Evolutionary conservation across 2,113 vertebrate species (phyloP).

Genomic region (Dendropsophus ebraccatus): DNA sequence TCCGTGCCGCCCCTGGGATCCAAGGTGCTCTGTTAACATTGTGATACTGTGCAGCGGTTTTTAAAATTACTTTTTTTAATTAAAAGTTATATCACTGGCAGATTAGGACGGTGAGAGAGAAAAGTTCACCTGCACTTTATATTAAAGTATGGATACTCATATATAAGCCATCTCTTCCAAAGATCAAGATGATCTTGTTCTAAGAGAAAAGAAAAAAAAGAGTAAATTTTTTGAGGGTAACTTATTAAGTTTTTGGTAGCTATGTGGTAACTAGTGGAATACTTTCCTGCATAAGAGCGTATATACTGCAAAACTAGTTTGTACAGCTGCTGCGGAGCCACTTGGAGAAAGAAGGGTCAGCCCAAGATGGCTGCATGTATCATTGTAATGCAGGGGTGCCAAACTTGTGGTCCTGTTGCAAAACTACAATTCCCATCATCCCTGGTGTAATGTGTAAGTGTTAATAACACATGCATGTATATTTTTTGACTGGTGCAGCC

Average conservation of each 20-base stretch:
- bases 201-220: not conserved
- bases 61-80: slow-evolving; percentile 54
- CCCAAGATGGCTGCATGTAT: too few relatives aligned
- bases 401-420: too few relatives aligned
- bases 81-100: slow-evolving; percentile 33
- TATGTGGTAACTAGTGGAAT: too few relatives aligned
- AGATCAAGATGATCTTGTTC: not conserved
- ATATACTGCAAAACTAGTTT: too few relatives aligned
- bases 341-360: too few relatives aligned
- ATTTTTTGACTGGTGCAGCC: not conserved
- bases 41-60: slow-evolving; percentile 39
- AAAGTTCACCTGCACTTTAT: slow-evolving; percentile 5
- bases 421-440: too few relatives aligned
- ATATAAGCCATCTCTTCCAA: not conserved
- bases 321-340: too few relatives aligned
- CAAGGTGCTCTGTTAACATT: slow-evolving; percentile 44
- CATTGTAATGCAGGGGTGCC: too few relatives aligned
- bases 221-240: too few relatives aligned
- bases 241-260: too few relatives aligned
- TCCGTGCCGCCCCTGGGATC: slow-evolving; percentile 46
- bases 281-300: too few relatives aligned
- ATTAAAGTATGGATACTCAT: slow-evolving; percentile 14
- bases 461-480: not conserved
- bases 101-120: slow-evolving; percentile 7
- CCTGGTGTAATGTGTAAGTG: not conserved